These are phyloP conservation scores for Drosophila teissieri DNA, from an alignment of 1,140 invertebrate genomes.

Conservation along the genomic window DNA sequence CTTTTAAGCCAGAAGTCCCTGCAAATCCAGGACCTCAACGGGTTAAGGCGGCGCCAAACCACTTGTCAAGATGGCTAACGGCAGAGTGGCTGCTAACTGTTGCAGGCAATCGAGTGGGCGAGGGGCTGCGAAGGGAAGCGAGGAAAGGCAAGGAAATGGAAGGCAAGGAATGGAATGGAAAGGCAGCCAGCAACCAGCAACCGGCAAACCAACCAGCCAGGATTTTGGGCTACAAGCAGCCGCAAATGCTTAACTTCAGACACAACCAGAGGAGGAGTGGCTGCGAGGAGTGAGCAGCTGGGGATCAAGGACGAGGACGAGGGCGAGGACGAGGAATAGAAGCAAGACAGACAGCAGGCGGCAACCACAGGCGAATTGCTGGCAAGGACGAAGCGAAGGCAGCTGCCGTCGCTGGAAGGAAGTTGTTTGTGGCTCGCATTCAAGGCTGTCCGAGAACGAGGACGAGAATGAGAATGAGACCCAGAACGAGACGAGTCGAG, in stretches of 20 bases:
- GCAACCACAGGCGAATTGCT: conserved; percentile 74
- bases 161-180: conserved; percentile 34
- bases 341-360: conserved; percentile 61
- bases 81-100: conserved; percentile 61
- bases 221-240: conserved; percentile 80
- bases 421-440: conserved; percentile 79
- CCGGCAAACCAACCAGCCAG: conserved; percentile 55
- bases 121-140: not conserved
- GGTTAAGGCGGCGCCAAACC: conserved; percentile 71
- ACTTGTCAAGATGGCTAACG: conserved; percentile 80
- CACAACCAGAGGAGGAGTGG: conserved; percentile 33
- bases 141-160: conserved; percentile 33
- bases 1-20: not conserved
- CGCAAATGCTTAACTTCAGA: conserved; percentile 82
- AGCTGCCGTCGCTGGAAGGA: conserved; percentile 63
- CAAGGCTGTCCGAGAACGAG: conserved; percentile 58
- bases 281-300: not conserved
- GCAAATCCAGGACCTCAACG: conserved; percentile 27
- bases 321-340: conserved; percentile 14
- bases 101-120: conserved; percentile 24
- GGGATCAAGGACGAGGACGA: conserved; percentile 12
- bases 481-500: conserved; percentile 8
- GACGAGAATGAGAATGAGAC: conserved; percentile 32
- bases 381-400: conserved; percentile 60
- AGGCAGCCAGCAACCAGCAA: conserved; percentile 41